Evolutionary conservation across 2,888 invertebrate genomes (phyloP).

Genomic region (Apamea monoglypha): DNA sequence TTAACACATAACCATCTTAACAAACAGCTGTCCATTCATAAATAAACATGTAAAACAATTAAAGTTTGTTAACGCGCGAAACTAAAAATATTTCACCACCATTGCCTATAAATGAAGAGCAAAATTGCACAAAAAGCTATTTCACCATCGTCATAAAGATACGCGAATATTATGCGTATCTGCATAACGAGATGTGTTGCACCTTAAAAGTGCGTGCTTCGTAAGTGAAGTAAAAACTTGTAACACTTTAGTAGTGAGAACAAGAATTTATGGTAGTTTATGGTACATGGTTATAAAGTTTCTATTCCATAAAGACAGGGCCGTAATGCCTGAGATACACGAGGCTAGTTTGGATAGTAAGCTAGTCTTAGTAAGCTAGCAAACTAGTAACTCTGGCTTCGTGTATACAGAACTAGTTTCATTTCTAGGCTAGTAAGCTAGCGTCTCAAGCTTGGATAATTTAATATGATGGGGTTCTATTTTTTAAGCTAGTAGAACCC

Average conservation of each 20-base stretch:
- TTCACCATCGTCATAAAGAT: constrained; percentile 43
- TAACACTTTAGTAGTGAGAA: constrained; percentile 53
- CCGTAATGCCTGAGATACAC: not conserved
- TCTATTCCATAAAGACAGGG: constrained; percentile 48
- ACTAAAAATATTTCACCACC: constrained; percentile 27
- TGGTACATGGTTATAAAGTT: constrained; percentile 35
- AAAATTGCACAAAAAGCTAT: constrained; percentile 33
- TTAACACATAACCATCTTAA: not conserved
- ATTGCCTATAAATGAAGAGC: not conserved
- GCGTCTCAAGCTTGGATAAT: not conserved
- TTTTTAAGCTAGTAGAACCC: not conserved
- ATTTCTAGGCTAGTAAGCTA: not conserved
- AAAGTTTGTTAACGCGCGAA: constrained; percentile 16
- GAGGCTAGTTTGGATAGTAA: not conserved
- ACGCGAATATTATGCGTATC: constrained; percentile 39
- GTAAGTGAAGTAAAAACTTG: constrained; percentile 60
- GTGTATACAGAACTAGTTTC: not conserved
- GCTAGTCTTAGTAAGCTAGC: not conserved
- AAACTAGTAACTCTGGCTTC: not conserved
- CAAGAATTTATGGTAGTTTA: constrained; percentile 39
- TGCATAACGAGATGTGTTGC: constrained; percentile 50
- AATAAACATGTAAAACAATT: constrained; percentile 24
- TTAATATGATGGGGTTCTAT: not conserved
- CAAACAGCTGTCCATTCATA: constrained; percentile 27
- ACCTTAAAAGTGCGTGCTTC: constrained; percentile 50